phyloP scores from a whole-genome alignment of 2,888 invertebrate species.

The Parasteatoda lunata region DNA sequence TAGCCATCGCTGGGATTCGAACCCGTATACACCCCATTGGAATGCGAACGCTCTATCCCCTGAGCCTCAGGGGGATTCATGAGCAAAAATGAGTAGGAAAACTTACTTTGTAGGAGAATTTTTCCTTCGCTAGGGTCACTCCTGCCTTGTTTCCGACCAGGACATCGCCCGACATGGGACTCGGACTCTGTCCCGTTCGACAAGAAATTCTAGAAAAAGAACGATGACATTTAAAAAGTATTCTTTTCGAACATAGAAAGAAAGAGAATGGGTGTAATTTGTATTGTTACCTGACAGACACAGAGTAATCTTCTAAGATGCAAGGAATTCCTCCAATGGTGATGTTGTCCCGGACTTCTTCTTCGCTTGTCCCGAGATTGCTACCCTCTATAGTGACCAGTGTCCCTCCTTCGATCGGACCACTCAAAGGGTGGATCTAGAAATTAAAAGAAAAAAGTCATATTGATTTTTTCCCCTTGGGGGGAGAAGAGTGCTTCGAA shows the following conservation, averaged over 20 bases:
- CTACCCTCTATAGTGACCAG: slow-evolving; percentile 75
- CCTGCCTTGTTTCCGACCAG: slow-evolving; percentile 93
- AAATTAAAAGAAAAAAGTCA: slow-evolving; percentile 53
- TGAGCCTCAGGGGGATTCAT: no score
- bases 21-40: no score
- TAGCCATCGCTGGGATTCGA: no score
- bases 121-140: slow-evolving; percentile 89
- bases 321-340: slow-evolving; percentile 75
- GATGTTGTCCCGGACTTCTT: slow-evolving; percentile 74
- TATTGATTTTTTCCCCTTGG: not conserved
- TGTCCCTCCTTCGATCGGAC: slow-evolving; percentile 76
- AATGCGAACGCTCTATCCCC: no score
- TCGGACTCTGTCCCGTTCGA: slow-evolving; percentile 84
- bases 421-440: slow-evolving; percentile 90
- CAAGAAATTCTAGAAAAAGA: slow-evolving; percentile 82
- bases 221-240: no score
- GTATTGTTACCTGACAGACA: slow-evolving; percentile 73
- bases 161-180: slow-evolving; percentile 82
- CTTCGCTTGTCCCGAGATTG: slow-evolving; percentile 76
- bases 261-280: not conserved
- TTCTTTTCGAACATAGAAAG: no score
- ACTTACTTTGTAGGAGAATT: slow-evolving; percentile 86
- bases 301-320: slow-evolving; percentile 73
- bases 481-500: not conserved
- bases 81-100: no score